Percentiles rank a stretch among this genome's conserved stretches.
Conservation (phyloP, 2,797 vertebrate species). For the Dendrocincla tyrannina region DNA sequence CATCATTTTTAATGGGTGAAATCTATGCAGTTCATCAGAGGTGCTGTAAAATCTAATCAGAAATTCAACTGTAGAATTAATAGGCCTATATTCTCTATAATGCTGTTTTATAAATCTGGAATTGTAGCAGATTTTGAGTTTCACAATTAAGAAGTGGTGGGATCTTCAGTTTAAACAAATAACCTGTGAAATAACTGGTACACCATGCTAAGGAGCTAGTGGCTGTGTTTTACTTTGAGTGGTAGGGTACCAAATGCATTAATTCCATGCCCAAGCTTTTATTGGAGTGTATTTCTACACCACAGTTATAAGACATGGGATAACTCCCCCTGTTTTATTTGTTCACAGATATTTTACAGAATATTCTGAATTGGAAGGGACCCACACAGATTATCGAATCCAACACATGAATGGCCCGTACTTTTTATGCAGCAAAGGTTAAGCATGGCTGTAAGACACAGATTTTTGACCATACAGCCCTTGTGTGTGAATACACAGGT, state of each 20-base stretch:
- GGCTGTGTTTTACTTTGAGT: not conserved
- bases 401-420: not conserved
- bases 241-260: not conserved
- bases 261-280: not conserved
- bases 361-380: not conserved
- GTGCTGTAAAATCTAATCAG: constrained; percentile 73
- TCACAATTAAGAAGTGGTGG: not conserved
- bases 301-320: not conserved
- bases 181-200: not conserved
- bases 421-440: not conserved
- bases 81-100: constrained; percentile 57
- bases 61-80: constrained; percentile 76
- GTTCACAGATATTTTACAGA: not conserved
- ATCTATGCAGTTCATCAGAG: constrained; percentile 62
- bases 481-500: rapidly evolving
- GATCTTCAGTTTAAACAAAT: constrained; percentile 54
- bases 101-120: constrained; percentile 54
- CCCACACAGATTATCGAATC: too few relatives aligned
- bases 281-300: not conserved
- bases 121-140: constrained; percentile 37
- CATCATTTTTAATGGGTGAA: constrained; percentile 68
- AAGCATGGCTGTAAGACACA: not conserved
- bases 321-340: not conserved
- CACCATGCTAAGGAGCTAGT: not conserved
- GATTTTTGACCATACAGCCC: not conserved